Percentiles rank a stretch among this genome's conserved stretches.
phyloP scores from a whole-genome alignment of 2,113 vertebrate species.

The Crotalus horridus region DNA sequence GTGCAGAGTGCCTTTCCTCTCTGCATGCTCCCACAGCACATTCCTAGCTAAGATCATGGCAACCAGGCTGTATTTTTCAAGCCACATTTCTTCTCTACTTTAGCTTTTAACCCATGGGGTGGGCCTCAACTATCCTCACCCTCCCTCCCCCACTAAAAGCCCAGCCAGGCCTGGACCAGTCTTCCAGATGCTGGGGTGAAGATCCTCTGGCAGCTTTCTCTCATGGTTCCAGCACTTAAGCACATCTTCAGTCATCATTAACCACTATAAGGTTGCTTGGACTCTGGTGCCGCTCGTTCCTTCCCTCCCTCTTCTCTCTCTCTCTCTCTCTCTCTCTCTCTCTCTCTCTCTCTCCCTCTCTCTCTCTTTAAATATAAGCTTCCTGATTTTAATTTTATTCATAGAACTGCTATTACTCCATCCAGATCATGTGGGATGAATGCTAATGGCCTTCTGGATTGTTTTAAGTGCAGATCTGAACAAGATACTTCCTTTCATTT shows the following conservation, averaged over 20 bases:
- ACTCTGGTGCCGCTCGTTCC: neutral
- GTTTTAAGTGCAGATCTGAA: constrained; percentile 76
- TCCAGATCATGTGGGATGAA: constrained; percentile 55
- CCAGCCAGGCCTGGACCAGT: accelerated
- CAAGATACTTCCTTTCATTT: constrained; percentile 71
- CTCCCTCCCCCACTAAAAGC: neutral
- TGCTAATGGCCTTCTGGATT: constrained; percentile 71
- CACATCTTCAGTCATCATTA: accelerated
- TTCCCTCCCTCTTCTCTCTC: neutral
- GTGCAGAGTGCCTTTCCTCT: neutral
- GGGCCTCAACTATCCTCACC: neutral
- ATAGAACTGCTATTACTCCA: constrained; percentile 53
- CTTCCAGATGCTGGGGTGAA: neutral
- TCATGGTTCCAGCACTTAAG: neutral
- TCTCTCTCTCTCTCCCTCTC: constrained; percentile 7
- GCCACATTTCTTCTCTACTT: neutral
- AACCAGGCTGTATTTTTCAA: no score
- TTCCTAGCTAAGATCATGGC: neutral
- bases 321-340: constrained; percentile 19
- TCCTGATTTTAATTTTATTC: constrained; percentile 70
- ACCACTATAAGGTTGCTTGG: neutral
- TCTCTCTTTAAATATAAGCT: constrained; percentile 3
- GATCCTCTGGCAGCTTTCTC: accelerated
- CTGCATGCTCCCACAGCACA: neutral
- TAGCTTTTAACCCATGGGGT: neutral